A percentile compares a stretch with the other conserved stretches of the same genome.
These are phyloP conservation scores for Amblyopsis rosae DNA, from an alignment of 2,113 vertebrate species.

Conservation along the genomic window DNA sequence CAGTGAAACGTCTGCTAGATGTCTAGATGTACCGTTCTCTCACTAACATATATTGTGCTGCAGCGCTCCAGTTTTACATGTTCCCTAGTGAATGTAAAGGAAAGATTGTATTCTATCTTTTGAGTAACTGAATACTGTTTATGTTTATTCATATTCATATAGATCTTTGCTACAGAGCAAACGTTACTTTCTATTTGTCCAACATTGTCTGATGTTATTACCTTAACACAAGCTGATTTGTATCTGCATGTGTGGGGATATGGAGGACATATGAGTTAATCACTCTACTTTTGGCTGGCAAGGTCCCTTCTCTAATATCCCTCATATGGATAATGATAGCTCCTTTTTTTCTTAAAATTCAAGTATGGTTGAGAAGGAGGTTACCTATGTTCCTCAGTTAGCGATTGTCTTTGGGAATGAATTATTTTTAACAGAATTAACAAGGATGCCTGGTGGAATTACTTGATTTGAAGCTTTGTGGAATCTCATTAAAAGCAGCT, in stretches of 20 bases:
- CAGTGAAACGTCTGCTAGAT: slow-evolving; percentile 25
- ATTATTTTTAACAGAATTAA: slow-evolving; percentile 74
- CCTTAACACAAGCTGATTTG: slow-evolving; percentile 53
- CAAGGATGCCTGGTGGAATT: slow-evolving; percentile 45
- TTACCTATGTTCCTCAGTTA: slow-evolving; percentile 33
- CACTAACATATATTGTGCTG: slow-evolving; percentile 24
- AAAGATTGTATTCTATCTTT: slow-evolving; percentile 30
- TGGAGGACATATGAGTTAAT: slow-evolving; percentile 70
- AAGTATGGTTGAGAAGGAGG: slow-evolving; percentile 46
- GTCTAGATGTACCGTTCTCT: slow-evolving; percentile 3
- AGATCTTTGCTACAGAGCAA: not conserved
- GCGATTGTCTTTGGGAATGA: slow-evolving; percentile 65
- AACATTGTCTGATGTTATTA: slow-evolving; percentile 54
- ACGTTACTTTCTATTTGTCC: slow-evolving; percentile 42
- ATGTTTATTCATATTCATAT: slow-evolving; percentile 12
- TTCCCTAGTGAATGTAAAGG: slow-evolving; percentile 5
- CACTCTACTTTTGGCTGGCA: slow-evolving; percentile 46
- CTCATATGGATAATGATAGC: slow-evolving; percentile 62
- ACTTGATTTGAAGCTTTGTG: slow-evolving; percentile 64
- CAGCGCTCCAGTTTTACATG: slow-evolving; percentile 27
- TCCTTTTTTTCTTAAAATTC: slow-evolving; percentile 63
- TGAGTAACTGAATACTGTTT: slow-evolving; percentile 49
- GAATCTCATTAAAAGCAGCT: slow-evolving; percentile 76
- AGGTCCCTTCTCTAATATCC: slow-evolving; percentile 37
- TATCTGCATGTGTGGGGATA: slow-evolving; percentile 56